Conservation (phyloP, 2,797 vertebrate species). For the Adrianichthys oophorus region DNA sequence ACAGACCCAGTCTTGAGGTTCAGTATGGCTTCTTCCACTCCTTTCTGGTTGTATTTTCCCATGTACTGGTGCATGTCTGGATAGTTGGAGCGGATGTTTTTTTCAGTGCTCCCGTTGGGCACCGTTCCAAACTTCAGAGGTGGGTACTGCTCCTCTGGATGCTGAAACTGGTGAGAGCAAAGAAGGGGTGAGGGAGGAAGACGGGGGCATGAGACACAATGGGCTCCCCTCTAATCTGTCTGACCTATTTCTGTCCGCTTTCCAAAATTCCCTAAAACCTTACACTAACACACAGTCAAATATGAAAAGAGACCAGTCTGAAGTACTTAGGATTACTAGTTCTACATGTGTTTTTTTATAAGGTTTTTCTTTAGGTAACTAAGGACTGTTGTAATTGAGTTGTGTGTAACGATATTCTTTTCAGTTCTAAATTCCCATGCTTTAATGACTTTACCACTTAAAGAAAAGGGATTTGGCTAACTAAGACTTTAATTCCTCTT, state of each 20-base stretch:
- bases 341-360: slow-evolving; percentile 2
- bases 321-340: slow-evolving; percentile 42
- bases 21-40: slow-evolving; percentile 90
- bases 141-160: slow-evolving; percentile 94
- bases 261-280: slow-evolving; percentile 58
- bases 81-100: slow-evolving; percentile 96
- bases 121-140: slow-evolving; percentile 94
- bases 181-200: slow-evolving; percentile 37
- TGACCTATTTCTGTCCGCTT: slow-evolving; percentile 74
- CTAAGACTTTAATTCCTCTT: slow-evolving; percentile 58
- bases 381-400: slow-evolving; percentile 52
- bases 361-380: slow-evolving; percentile 40
- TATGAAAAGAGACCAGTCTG: slow-evolving; percentile 38
- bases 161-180: slow-evolving; percentile 85
- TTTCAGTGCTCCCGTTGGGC: slow-evolving; percentile 95
- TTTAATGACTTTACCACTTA: slow-evolving; percentile 66
- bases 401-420: slow-evolving; percentile 54
- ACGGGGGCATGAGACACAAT: slow-evolving; percentile 60
- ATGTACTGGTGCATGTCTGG: slow-evolving; percentile 96
- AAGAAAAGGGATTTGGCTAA: slow-evolving; percentile 53
- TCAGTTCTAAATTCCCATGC: slow-evolving; percentile 55
- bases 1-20: slow-evolving; percentile 92
- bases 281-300: slow-evolving; percentile 40
- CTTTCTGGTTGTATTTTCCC: slow-evolving; percentile 93
- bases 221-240: slow-evolving; percentile 71